Evolutionary conservation across 2,888 invertebrate species (phyloP).

Genomic region (Drosophila ustulata): DNA sequence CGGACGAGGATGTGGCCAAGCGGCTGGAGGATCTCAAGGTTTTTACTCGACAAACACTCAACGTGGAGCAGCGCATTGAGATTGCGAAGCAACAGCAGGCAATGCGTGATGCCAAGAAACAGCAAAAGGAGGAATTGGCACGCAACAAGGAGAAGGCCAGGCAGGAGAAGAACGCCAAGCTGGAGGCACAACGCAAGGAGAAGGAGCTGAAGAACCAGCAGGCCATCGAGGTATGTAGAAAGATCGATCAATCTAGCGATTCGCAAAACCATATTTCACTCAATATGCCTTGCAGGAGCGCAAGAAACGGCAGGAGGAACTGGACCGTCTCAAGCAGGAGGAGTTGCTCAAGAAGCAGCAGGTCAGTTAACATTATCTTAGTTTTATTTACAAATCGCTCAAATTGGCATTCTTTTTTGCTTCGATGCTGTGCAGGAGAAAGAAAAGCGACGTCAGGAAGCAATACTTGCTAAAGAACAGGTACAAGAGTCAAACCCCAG

Average conservation of each 20-base stretch:
- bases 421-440: conserved; percentile 89
- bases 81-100: conserved; percentile 90
- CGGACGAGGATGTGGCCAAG: conserved; percentile 93
- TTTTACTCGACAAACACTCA: conserved; percentile 88
- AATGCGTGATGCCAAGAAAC: conserved; percentile 90
- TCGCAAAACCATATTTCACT: neutral
- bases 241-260: neutral
- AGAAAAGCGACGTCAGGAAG: conserved; percentile 95
- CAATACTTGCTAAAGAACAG: conserved; percentile 95
- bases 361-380: conserved; percentile 86
- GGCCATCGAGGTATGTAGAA: conserved; percentile 90
- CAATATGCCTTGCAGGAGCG: conserved; percentile 89
- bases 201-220: conserved; percentile 94
- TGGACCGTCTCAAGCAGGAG: conserved; percentile 93
- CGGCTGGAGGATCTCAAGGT: conserved; percentile 89
- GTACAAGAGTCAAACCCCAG: conserved; percentile 86
- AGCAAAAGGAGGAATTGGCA: conserved; percentile 88
- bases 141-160: conserved; percentile 86
- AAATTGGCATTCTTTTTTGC: conserved; percentile 62
- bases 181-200: conserved; percentile 93
- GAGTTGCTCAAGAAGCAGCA: conserved; percentile 94
- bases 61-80: conserved; percentile 91
- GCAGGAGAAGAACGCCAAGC: conserved; percentile 91
- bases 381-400: conserved; percentile 34
- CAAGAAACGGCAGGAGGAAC: conserved; percentile 93